A percentile compares a stretch with the other conserved stretches of the same genome.
phyloP scores from a whole-genome alignment of 2,888 invertebrate species.

The Gastrophysa polygoni region DNA sequence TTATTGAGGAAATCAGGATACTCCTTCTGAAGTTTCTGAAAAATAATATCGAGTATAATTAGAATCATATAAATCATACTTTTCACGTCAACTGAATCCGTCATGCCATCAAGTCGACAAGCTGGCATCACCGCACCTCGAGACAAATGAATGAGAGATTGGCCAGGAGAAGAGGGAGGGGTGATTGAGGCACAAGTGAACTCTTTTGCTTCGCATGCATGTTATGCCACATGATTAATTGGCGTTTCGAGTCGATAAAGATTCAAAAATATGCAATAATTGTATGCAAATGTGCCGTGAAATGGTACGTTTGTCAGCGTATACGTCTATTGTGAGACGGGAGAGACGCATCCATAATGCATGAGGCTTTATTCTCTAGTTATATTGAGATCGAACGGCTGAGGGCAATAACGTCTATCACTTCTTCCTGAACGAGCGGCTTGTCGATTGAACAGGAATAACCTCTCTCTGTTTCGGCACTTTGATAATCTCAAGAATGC shows the following conservation, averaged over 20 bases:
- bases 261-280: conserved; percentile 34
- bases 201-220: conserved; percentile 2
- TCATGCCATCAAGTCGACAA: too few species aligned
- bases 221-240: conserved; percentile 13
- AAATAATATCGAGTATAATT: too few species aligned
- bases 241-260: conserved; percentile 17
- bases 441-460: too few species aligned
- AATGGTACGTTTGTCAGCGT: conserved; percentile 8
- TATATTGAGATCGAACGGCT: neutral
- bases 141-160: conserved; percentile 26
- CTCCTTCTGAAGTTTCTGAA: too few species aligned
- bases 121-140: neutral
- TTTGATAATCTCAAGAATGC: too few species aligned
- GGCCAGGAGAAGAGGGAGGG: neutral
- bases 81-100: too few species aligned
- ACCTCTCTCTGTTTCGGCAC: too few species aligned
- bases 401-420: neutral
- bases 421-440: neutral
- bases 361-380: conserved; percentile 1
- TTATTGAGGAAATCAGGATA: too few species aligned
- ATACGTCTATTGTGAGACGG: neutral
- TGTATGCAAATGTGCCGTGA: conserved; percentile 36
- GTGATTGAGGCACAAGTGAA: neutral
- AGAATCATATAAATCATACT: too few species aligned
- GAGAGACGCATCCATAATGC: neutral